These are phyloP conservation scores for Linnaemya vulpina DNA, from an alignment of 2,888 invertebrate genomes.

Conservation along the genomic window DNA sequence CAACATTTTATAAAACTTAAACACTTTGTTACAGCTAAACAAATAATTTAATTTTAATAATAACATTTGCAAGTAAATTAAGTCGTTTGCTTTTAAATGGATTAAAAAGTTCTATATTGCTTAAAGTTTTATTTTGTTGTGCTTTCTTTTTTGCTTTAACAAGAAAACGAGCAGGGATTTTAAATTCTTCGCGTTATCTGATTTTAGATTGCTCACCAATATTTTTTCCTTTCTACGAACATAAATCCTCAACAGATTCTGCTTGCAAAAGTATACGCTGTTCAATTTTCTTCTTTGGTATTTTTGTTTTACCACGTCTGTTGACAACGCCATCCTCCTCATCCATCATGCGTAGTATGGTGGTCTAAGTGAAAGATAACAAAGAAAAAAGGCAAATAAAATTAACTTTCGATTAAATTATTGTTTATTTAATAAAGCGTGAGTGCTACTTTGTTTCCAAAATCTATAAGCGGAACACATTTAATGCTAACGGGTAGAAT, in stretches of 20 bases:
- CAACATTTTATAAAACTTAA: no score
- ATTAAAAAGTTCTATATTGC: constrained; percentile 19
- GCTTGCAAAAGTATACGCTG: constrained; percentile 80
- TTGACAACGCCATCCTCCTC: constrained; percentile 82
- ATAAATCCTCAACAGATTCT: constrained; percentile 82
- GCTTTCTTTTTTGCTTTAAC: not conserved
- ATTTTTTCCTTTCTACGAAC: constrained; percentile 74
- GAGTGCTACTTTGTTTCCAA: not conserved
- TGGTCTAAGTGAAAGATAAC: constrained; percentile 80
- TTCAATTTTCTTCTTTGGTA: constrained; percentile 79
- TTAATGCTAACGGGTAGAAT: not conserved
- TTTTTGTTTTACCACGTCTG: constrained; percentile 77
- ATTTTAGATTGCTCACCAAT: not conserved
- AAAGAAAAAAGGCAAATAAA: constrained; percentile 36
- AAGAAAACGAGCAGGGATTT: not conserved
- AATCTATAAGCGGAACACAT: not conserved
- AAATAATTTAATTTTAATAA: constrained; percentile 13
- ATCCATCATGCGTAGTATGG: constrained; percentile 83
- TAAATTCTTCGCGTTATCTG: not conserved
- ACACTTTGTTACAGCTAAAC: not conserved
- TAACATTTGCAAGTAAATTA: constrained; percentile 7
- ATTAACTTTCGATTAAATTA: constrained; percentile 44
- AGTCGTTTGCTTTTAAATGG: constrained; percentile 1
- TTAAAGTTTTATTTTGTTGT: not conserved
- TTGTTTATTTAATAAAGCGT: constrained; percentile 7